Evolutionary conservation across 2,888 invertebrate species (phyloP).

Genomic region (Mesorhabditis spiculigera): DNA sequence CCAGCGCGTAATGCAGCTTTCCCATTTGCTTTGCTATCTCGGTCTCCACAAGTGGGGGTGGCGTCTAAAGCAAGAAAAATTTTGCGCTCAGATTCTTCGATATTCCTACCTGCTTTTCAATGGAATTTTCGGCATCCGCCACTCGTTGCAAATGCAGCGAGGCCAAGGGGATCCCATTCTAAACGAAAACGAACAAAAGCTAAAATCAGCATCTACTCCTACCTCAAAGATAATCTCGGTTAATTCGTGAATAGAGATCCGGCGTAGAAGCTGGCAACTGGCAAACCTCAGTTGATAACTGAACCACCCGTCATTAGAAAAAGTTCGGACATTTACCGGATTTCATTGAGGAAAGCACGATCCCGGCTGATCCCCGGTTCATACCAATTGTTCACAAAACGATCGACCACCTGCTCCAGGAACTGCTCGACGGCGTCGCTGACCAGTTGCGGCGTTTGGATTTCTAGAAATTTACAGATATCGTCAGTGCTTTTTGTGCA

Average conservation of each 20-base stretch:
- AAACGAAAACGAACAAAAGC: too few species aligned
- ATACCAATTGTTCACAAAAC: conserved; percentile 52
- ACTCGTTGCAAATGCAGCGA: conserved; percentile 35
- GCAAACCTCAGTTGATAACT: conserved; percentile 52
- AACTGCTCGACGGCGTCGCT: conserved; percentile 48
- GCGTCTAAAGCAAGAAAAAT: conserved; percentile 12
- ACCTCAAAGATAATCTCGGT: conserved; percentile 30
- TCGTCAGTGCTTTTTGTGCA: too few species aligned
- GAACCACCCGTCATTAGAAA: conserved; percentile 9
- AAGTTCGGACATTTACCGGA: conserved; percentile 21
- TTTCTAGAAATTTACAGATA: too few species aligned
- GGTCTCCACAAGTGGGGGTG: conserved; percentile 33
- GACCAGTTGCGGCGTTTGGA: conserved; percentile 15
- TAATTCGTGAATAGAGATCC: conserved; percentile 36
- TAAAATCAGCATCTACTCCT: too few species aligned
- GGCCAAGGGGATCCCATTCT: conserved; percentile 33
- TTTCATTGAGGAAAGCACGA: conserved; percentile 49
- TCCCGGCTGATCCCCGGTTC: conserved; percentile 45
- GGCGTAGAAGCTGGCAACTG: conserved; percentile 28
- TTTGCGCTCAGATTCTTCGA: not conserved
- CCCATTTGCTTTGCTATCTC: conserved; percentile 31
- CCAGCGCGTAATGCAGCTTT: conserved; percentile 45
- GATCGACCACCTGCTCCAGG: conserved; percentile 43
- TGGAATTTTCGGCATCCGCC: conserved; percentile 5
- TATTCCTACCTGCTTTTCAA: conserved; percentile 12